phyloP scores from a whole-genome alignment of 1,140 invertebrate genomes.

The Cydia strobilella region DNA sequence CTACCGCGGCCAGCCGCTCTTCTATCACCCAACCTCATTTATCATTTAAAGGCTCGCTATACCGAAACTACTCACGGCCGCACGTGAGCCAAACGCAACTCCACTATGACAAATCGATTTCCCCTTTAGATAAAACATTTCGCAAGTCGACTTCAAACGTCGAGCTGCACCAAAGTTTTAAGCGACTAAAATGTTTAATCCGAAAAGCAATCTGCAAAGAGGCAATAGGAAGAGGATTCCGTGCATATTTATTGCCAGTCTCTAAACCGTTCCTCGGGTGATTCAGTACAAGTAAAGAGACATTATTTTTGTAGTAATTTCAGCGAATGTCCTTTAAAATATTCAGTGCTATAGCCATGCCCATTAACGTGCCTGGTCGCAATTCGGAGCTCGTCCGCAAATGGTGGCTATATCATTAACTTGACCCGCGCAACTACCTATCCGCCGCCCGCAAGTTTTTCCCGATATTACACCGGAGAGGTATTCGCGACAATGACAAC shows the following conservation, averaged over 20 bases:
- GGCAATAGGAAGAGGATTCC: slow-evolving; percentile 73
- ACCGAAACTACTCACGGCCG: slow-evolving; percentile 61
- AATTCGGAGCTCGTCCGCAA: slow-evolving; percentile 74
- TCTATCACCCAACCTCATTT: slow-evolving; percentile 73
- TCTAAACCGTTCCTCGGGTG: slow-evolving; percentile 76
- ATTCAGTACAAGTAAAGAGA: slow-evolving; percentile 77
- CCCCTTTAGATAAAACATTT: slow-evolving; percentile 33
- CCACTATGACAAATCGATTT: slow-evolving; percentile 59
- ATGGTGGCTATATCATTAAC: slow-evolving; percentile 78
- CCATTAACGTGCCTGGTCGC: slow-evolving; percentile 77
- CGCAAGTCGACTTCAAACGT: slow-evolving; percentile 20
- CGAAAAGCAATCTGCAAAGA: slow-evolving; percentile 70
- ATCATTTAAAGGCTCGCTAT: slow-evolving; percentile 70
- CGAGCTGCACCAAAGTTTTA: slow-evolving; percentile 37
- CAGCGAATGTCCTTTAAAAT: slow-evolving; percentile 79
- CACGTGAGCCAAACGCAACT: slow-evolving; percentile 53
- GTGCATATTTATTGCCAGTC: slow-evolving; percentile 73
- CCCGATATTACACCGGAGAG: slow-evolving; percentile 72
- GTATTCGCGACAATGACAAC: slow-evolving; percentile 51
- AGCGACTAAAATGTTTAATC: slow-evolving; percentile 62
- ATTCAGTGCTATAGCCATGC: slow-evolving; percentile 74
- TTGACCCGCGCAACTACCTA: slow-evolving; percentile 78
- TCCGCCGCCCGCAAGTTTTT: slow-evolving; percentile 73
- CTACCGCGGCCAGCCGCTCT: slow-evolving; percentile 38
- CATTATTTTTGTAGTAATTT: slow-evolving; percentile 80